These are phyloP conservation scores for Phengaris alcon DNA, from an alignment of 2,888 invertebrate species.

Conservation along the genomic window DNA sequence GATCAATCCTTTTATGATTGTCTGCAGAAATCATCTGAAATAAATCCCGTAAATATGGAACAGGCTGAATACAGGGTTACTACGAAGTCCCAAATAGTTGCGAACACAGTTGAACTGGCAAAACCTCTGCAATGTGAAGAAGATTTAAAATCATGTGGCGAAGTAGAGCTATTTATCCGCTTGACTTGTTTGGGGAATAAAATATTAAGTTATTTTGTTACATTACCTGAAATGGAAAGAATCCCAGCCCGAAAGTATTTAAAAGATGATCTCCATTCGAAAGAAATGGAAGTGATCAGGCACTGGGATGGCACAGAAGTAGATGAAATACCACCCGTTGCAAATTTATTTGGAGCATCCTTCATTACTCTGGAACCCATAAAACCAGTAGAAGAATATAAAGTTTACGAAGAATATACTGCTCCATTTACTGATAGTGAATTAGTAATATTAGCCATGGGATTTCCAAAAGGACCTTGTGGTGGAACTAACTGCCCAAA, in stretches of 20 bases:
- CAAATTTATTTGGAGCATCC: slow-evolving; percentile 68
- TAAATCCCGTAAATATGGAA: slow-evolving; percentile 67
- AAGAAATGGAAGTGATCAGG: slow-evolving; percentile 69
- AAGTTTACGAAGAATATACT: slow-evolving; percentile 60
- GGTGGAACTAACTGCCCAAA: slow-evolving; percentile 72
- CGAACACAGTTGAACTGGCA: slow-evolving; percentile 62
- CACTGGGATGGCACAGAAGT: slow-evolving; percentile 72
- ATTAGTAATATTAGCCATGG: slow-evolving; percentile 69
- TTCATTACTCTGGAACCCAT: slow-evolving; percentile 66
- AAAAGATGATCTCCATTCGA: slow-evolving; percentile 62
- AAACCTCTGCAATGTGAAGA: slow-evolving; percentile 67
- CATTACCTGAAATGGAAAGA: slow-evolving; percentile 71
- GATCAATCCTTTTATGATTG: slow-evolving; percentile 64
- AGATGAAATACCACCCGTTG: slow-evolving; percentile 63
- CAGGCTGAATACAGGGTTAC: slow-evolving; percentile 65
- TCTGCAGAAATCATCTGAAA: slow-evolving; percentile 54
- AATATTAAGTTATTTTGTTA: slow-evolving; percentile 61
- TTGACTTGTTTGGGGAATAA: slow-evolving; percentile 66
- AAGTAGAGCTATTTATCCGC: slow-evolving; percentile 64
- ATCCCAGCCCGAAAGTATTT: slow-evolving; percentile 69
- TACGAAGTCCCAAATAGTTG: slow-evolving; percentile 58
- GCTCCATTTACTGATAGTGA: slow-evolving; percentile 67
- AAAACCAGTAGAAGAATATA: slow-evolving; percentile 52
- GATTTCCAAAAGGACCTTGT: slow-evolving; percentile 73
- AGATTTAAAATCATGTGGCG: slow-evolving; percentile 67